Conservation (phyloP, 2,888 invertebrate genomes). For the Pseudococcus longispinus region DNA sequence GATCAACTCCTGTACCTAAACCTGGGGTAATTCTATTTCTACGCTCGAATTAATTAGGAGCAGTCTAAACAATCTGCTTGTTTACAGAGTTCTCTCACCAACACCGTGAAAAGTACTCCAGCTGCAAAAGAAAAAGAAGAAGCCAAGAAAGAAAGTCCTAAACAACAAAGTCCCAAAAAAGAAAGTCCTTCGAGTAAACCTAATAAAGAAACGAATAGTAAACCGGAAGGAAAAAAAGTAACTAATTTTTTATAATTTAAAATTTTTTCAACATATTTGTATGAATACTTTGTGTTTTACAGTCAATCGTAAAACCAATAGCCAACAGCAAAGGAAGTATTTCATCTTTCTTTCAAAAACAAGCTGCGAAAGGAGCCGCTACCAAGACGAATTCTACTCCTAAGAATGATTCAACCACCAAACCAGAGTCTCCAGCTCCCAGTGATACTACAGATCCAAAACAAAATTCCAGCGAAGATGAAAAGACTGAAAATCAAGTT, state of each 20-base stretch:
- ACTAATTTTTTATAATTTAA: neutral
- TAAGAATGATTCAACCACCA: neutral
- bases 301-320: neutral
- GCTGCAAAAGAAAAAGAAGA: neutral
- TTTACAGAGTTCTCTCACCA: neutral
- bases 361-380: neutral
- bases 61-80: neutral
- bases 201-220: neutral
- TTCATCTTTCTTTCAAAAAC: slow-evolving; percentile 29
- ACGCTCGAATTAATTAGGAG: neutral
- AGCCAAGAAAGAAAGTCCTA: neutral
- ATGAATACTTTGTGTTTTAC: neutral
- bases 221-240: neutral
- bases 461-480: neutral
- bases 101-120: neutral
- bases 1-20: neutral
- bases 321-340: slow-evolving; percentile 20
- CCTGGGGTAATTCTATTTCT: neutral
- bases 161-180: neutral
- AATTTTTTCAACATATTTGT: neutral
- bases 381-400: neutral
- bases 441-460: neutral
- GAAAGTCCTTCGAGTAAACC: neutral
- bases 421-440: neutral
- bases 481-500: neutral